Conservation (phyloP, 2,797 vertebrate species). For the Acanthurus leucopareius region DNA sequence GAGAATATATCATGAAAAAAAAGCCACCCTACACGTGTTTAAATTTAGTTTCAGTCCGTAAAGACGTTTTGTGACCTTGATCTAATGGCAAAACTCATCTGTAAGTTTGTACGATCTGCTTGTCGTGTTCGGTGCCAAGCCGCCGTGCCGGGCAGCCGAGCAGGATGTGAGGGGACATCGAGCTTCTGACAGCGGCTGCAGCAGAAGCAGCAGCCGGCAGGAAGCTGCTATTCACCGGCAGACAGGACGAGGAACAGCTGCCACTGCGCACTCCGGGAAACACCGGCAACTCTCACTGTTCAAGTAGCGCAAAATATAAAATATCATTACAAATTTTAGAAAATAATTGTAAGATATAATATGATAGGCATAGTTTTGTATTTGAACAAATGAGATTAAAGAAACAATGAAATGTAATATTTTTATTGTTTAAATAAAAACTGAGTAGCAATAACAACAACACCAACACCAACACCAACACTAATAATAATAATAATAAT, state of each 20-base stretch:
- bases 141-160: conserved; percentile 18
- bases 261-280: conserved; percentile 32
- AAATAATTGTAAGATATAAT: background rate
- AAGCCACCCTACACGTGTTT: background rate
- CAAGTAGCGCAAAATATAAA: background rate
- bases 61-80: background rate
- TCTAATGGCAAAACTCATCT: background rate
- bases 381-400: background rate
- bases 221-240: conserved; percentile 83
- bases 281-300: conserved; percentile 15
- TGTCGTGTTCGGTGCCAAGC: background rate
- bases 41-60: too few relatives aligned
- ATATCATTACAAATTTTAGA: background rate
- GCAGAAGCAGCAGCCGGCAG: conserved; percentile 54
- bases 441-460: background rate
- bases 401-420: background rate
- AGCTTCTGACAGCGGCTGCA: conserved; percentile 50
- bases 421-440: background rate
- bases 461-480: background rate
- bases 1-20: background rate
- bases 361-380: background rate
- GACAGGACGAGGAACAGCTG: conserved; percentile 69
- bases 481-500: conserved; percentile 1
- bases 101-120: background rate
- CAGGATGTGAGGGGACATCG: background rate